These are phyloP conservation scores for Cryptocephalus primarius DNA, from an alignment of 2,888 invertebrate genomes.

Conservation along the genomic window DNA sequence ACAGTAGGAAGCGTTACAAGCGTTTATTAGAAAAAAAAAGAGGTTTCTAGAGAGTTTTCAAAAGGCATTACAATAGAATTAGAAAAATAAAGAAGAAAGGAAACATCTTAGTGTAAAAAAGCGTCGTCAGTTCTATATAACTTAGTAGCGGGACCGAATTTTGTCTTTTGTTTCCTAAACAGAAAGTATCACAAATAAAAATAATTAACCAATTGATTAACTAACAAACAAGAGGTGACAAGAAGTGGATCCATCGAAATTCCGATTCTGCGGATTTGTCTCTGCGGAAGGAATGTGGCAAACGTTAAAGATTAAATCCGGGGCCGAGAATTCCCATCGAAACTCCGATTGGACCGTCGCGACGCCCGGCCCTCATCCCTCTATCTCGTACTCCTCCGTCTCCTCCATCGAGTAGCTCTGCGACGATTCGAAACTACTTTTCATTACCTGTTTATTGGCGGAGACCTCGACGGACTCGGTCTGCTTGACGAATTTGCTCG, in stretches of 20 bases:
- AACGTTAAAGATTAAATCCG: too few relatives aligned
- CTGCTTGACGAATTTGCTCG: constrained; percentile 27
- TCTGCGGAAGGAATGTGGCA: too few relatives aligned
- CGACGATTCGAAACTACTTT: constrained; percentile 30
- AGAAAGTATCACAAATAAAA: not conserved
- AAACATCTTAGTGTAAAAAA: constrained; percentile 9
- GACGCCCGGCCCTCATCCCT: constrained; percentile 7
- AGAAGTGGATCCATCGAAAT: too few relatives aligned
- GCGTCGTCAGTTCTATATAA: constrained; percentile 33
- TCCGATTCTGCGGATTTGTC: too few relatives aligned
- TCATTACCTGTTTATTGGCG: constrained; percentile 30
- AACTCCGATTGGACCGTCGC: too few relatives aligned
- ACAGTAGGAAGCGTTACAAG: constrained; percentile 7
- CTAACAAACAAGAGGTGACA: too few relatives aligned
- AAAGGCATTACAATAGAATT: constrained; percentile 9
- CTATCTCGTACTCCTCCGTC: constrained; percentile 32
- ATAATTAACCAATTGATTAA: too few relatives aligned
- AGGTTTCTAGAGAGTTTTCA: constrained; percentile 19
- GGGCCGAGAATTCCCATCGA: too few relatives aligned
- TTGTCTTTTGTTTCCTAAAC: not conserved
- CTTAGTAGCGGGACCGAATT: constrained; percentile 13
- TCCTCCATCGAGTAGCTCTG: constrained; percentile 36
- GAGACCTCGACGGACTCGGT: constrained; percentile 26
- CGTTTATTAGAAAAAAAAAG: constrained; percentile 10
- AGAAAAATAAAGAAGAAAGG: constrained; percentile 13